phyloP scores from a whole-genome alignment of 2,113 vertebrate species.

The Gnathochromis pfefferi region DNA sequence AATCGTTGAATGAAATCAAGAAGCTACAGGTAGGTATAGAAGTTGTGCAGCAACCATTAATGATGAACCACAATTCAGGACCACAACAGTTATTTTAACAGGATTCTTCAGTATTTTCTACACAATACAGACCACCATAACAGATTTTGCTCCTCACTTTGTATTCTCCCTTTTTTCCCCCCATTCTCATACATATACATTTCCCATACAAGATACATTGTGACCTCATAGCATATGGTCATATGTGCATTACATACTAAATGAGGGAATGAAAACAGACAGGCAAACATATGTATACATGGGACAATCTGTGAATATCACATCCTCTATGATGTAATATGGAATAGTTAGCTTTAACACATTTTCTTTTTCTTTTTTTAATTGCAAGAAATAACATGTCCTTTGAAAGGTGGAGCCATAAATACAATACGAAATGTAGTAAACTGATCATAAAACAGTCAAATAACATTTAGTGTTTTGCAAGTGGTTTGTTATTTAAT shows the following conservation, averaged over 20 bases:
- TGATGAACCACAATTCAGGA: neutral
- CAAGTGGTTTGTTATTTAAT: neutral
- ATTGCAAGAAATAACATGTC: neutral
- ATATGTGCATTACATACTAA: neutral
- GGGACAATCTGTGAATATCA: neutral
- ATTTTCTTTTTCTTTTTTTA: neutral
- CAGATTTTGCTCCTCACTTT: neutral
- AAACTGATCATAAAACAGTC: neutral
- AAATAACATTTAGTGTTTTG: neutral
- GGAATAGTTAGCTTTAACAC: neutral
- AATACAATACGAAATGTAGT: neutral
- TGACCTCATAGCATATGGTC: neutral
- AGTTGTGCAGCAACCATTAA: neutral
- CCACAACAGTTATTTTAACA: neutral
- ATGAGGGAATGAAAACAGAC: neutral
- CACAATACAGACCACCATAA: neutral
- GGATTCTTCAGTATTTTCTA: neutral
- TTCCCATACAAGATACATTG: neutral
- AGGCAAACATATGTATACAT: neutral
- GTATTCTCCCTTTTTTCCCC: rapidly evolving
- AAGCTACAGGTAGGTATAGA: neutral
- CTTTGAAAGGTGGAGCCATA: neutral
- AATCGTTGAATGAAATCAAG: neutral
- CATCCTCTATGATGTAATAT: neutral
- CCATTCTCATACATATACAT: neutral